These are phyloP conservation scores for Acrobasis consociella DNA, from an alignment of 2,888 invertebrate species.

Conservation along the genomic window DNA sequence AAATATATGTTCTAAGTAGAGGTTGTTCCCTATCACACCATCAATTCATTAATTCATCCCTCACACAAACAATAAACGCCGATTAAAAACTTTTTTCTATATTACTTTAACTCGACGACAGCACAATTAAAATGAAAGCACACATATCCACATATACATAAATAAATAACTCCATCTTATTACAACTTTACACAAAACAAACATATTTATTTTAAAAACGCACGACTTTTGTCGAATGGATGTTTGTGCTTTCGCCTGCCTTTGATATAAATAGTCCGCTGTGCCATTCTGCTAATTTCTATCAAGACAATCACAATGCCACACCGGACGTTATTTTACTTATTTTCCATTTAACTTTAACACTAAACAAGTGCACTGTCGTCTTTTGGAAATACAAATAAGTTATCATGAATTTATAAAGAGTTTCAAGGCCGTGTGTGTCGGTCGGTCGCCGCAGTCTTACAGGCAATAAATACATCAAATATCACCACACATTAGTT, in stretches of 20 bases:
- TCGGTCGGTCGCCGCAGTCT: background rate
- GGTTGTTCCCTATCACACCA: background rate
- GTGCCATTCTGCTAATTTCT: background rate
- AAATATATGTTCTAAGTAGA: background rate
- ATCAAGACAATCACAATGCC: conserved; percentile 1
- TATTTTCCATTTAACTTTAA: too few relatives aligned
- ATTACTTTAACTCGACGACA: background rate
- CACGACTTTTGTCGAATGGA: background rate
- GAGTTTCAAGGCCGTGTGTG: background rate
- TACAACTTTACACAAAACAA: background rate
- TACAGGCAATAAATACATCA: conserved; percentile 25
- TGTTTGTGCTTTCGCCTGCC: conserved; percentile 1
- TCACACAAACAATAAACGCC: background rate
- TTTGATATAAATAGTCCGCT: background rate
- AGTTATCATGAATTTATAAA: background rate
- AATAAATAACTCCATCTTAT: background rate
- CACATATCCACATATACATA: conserved; percentile 3
- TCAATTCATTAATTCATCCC: background rate
- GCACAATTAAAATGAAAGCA: conserved; percentile 4
- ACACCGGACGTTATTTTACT: background rate
- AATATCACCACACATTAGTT: conserved; percentile 7
- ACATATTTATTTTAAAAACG: too few relatives aligned
- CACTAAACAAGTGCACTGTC: background rate
- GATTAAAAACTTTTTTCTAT: background rate
- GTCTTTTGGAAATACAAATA: background rate